Base-by-base conservation (phyloP, 2,113 vertebrate species). In the Burhinus bistriatus region DNA sequence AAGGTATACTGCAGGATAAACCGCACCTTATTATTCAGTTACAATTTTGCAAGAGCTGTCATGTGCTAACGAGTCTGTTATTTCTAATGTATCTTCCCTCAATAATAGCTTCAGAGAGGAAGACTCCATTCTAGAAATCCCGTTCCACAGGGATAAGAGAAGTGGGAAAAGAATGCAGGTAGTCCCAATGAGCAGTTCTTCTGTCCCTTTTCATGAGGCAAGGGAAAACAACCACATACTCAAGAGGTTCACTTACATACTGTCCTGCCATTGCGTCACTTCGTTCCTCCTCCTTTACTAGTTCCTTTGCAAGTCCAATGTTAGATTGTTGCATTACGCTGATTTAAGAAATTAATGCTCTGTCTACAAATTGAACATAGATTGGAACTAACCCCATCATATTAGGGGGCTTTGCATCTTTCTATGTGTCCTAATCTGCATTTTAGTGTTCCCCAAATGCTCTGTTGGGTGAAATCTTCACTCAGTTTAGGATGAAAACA, bases 161-260 rank as follows among this genome's bases (percentile, higher is more conserved):
- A 85, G 16, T 40, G 32, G 20, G 29, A 38, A 83, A 69, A 88
- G 6, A 32, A 4, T 5, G 5, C 6, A n/a, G 5, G 5, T 20
- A 59, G 14, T 54, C 30, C 20, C 21, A 66, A 3, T 49, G 40
- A 69, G 36, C 36, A 38, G 36, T 49, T 93, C 19, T 54, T 38
- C 45, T 54, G 36, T 15, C 4, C 15, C 4, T 76, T 89, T 38
- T 40, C 25, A 10, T 8, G 20, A 71, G n/a, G 3, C 20, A 87
- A 42, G 9, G 12, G 34, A 58, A 64, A 91, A n/a, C 27, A 47
- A 11, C 9, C 27, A 12, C 26, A 4, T 25, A 9, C 18, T 52
- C 0, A 0, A 64, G 58, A 32, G 14, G 13, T 9, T 69, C 5
- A 1, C 22, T 77, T 23, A 18, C 2, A 3, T 8, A 4, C 16